phyloP scores from a whole-genome alignment of 1,140 invertebrate genomes.

The Drosophila trapezifrons region DNA sequence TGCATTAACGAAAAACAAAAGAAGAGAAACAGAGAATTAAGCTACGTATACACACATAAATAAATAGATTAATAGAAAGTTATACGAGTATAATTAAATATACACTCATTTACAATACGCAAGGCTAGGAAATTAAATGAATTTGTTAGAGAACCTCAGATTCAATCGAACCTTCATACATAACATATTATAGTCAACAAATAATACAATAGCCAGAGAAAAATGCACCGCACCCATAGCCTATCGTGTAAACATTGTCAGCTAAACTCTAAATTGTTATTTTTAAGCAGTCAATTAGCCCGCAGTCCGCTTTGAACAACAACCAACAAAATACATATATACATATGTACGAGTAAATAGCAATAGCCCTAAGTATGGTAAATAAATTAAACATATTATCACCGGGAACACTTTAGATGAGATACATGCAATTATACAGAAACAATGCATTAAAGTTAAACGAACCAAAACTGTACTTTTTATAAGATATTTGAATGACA shows the following conservation, averaged over 20 bases:
- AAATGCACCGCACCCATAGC: slow-evolving; percentile 35
- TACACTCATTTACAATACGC: slow-evolving; percentile 74
- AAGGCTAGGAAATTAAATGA: slow-evolving; percentile 67
- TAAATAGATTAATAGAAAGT: slow-evolving; percentile 63
- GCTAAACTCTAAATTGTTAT: slow-evolving; percentile 38
- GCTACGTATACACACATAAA: slow-evolving; percentile 53
- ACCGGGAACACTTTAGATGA: slow-evolving; percentile 68
- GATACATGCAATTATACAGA: slow-evolving; percentile 64
- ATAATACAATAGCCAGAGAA: slow-evolving; percentile 10
- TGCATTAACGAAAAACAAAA: slow-evolving; percentile 30
- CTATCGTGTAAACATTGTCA: slow-evolving; percentile 40
- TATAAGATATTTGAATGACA: slow-evolving; percentile 78
- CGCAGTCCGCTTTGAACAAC: slow-evolving; percentile 50
- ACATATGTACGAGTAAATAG: slow-evolving; percentile 28
- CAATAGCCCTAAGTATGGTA: slow-evolving; percentile 51
- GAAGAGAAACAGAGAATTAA: slow-evolving; percentile 29
- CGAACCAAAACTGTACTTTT: slow-evolving; percentile 76
- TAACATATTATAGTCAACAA: slow-evolving; percentile 41
- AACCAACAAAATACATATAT: slow-evolving; percentile 27
- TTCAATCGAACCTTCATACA: slow-evolving; percentile 27
- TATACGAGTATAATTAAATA: slow-evolving; percentile 68
- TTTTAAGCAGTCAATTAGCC: slow-evolving; percentile 31
- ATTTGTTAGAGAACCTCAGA: slow-evolving; percentile 56
- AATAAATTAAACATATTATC: slow-evolving; percentile 48
- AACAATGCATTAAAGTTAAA: slow-evolving; percentile 65